Percentiles rank a stretch among this genome's conserved stretches.
Conservation (phyloP, 2,113 vertebrate species). For the Chinchilla lanigera region DNA sequence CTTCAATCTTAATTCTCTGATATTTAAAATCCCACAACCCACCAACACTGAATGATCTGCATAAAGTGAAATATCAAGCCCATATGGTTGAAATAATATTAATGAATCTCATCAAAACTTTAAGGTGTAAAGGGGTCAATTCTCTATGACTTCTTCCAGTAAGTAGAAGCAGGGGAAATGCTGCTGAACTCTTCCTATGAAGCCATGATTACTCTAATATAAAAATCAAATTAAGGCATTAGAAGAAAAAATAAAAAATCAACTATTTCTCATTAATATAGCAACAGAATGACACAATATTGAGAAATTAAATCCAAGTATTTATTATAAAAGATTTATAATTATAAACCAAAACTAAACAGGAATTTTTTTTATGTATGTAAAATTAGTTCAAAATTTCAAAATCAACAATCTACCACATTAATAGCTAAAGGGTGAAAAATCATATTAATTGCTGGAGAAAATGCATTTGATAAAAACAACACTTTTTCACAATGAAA, state of each 20-base stretch:
- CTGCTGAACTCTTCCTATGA: not conserved
- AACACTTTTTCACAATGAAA: not conserved
- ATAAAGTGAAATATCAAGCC: not conserved
- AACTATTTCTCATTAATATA: not conserved
- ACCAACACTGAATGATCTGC: not conserved
- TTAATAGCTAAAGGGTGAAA: not conserved
- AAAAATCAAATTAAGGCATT: not conserved
- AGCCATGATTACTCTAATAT: not conserved
- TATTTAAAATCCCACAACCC: not conserved
- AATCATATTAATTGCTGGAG: not conserved
- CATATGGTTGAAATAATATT: not conserved
- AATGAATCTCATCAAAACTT: not conserved
- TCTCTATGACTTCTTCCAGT: not conserved
- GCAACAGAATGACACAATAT: not conserved
- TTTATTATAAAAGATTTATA: not conserved
- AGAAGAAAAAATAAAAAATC: not conserved
- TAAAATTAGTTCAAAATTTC: not conserved
- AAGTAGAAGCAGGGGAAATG: not conserved
- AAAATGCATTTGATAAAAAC: not conserved
- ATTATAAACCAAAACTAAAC: not conserved
- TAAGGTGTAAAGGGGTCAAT: not conserved
- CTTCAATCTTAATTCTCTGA: not conserved
- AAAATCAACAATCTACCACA: not conserved
- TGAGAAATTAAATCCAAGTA: not conserved
- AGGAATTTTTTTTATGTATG: not conserved